phyloP scores from a whole-genome alignment of 2,113 vertebrate genomes.

The Aramus guarauna region DNA sequence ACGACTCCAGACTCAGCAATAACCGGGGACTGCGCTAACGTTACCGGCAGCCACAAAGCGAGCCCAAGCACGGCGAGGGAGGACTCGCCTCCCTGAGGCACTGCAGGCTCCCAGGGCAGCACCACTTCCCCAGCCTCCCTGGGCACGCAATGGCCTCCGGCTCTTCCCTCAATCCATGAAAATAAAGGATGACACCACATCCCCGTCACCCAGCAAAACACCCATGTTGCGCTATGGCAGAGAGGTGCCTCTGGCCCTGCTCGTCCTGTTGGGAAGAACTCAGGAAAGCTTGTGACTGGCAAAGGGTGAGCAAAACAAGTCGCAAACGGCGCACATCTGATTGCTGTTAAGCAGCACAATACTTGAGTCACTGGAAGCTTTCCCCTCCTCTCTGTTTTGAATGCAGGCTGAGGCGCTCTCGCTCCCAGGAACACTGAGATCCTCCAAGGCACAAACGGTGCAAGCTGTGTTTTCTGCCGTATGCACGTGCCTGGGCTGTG shows the following conservation, averaged over 20 bases:
- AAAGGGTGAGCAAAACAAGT: not conserved
- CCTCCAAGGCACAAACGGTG: not conserved
- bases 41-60: not conserved
- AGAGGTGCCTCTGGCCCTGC: not conserved
- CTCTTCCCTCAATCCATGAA: not conserved
- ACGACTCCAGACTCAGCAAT: not conserved
- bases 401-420: not conserved
- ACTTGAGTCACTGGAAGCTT: not conserved
- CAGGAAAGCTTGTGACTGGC: not conserved
- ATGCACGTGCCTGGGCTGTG: not conserved
- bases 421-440: not conserved
- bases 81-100: not conserved
- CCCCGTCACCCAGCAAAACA: not conserved
- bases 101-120: not conserved
- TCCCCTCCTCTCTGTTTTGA: not conserved
- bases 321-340: not conserved
- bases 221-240: rapidly evolving
- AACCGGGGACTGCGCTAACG: not conserved
- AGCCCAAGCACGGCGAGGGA: rapidly evolving
- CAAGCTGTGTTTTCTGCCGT: not conserved
- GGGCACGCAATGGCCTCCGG: not conserved
- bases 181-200: not conserved
- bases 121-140: not conserved
- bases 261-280: not conserved
- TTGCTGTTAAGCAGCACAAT: not conserved